Percentiles rank a stretch among this genome's conserved stretches.
These are phyloP conservation scores for Drosophila anceps DNA, from an alignment of 2,888 invertebrate genomes.

Conservation along the genomic window DNA sequence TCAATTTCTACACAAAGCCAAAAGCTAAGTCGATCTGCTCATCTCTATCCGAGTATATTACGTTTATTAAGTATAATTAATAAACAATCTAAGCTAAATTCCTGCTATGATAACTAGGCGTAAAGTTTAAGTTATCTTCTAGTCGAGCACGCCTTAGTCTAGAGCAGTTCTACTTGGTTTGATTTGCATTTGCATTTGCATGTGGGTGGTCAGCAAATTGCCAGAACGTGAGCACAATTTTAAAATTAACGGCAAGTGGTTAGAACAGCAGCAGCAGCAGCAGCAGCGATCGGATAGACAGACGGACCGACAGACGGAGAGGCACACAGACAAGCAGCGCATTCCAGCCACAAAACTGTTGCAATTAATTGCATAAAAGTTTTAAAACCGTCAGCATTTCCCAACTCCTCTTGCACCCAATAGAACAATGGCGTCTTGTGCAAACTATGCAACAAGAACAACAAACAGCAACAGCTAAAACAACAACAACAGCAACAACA, in stretches of 20 bases:
- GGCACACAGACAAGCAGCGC: constrained; percentile 34
- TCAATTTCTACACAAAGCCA: too few species aligned
- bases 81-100: too few species aligned
- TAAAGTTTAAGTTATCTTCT: not conserved
- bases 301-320: constrained; percentile 3
- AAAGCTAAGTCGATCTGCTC: too few species aligned
- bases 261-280: constrained; percentile 60
- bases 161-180: not conserved
- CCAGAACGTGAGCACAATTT: constrained; percentile 81
- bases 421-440: constrained; percentile 62
- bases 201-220: constrained; percentile 82
- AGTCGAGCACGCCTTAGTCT: not conserved
- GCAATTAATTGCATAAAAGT: constrained; percentile 80
- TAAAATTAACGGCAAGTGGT: constrained; percentile 79
- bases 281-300: not conserved
- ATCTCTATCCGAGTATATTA: too few species aligned
- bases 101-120: not conserved
- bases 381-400: constrained; percentile 69
- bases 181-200: constrained; percentile 27
- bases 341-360: constrained; percentile 75
- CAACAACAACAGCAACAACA: constrained; percentile 23
- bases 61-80: too few species aligned
- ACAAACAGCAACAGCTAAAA: not conserved
- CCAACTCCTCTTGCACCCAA: constrained; percentile 11
- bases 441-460: constrained; percentile 58